Evolutionary conservation across 2,113 vertebrate species (phyloP).

Genomic region (Centropus unirufus): DNA sequence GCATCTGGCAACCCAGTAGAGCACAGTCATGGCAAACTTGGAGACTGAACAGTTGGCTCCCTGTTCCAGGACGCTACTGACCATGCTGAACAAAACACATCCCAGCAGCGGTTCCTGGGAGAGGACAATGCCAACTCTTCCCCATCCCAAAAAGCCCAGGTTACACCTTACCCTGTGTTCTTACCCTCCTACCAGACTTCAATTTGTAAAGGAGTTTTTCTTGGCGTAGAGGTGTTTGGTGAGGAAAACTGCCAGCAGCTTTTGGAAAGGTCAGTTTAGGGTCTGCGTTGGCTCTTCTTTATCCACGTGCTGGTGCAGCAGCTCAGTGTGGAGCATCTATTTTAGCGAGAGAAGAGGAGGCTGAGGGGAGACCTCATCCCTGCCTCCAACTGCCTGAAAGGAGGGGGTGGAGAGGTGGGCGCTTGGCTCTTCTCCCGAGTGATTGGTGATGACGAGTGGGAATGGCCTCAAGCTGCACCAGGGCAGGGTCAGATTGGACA

Average conservation of each 20-base stretch:
- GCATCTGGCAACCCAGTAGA: neutral
- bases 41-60: neutral
- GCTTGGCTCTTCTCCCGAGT: no score
- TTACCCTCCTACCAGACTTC: neutral
- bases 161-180: neutral
- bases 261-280: neutral
- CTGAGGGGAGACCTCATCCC: no score
- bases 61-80: neutral
- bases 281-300: neutral
- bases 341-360: no score
- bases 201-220: neutral
- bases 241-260: neutral
- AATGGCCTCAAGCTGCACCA: no score
- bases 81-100: neutral
- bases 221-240: neutral
- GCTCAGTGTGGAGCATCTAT: neutral
- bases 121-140: neutral
- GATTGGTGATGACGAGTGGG: no score
- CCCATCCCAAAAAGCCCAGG: neutral
- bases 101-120: neutral
- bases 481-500: no score
- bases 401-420: no score
- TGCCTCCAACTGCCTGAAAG: no score
- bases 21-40: neutral
- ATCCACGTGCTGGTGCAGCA: neutral